Percentiles rank a stretch among this genome's conserved stretches.
These are phyloP conservation scores for Huso huso DNA, from an alignment of 2,797 vertebrate genomes.

Conservation along the genomic window DNA sequence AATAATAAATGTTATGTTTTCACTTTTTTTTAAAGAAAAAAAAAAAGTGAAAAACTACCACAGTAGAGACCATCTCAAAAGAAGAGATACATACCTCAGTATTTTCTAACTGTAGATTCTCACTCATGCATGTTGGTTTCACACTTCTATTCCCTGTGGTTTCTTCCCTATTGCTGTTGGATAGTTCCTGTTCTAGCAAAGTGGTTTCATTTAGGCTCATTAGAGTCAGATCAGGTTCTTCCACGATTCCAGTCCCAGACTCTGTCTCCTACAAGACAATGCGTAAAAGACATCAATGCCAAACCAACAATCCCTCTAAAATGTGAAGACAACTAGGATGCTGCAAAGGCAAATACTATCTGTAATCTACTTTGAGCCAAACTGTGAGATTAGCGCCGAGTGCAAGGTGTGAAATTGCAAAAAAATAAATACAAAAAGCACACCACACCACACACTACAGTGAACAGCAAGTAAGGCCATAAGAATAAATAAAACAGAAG, in stretches of 20 bases:
- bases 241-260: slow-evolving; percentile 69
- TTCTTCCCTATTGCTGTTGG: slow-evolving; percentile 35
- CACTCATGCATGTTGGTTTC: not conserved
- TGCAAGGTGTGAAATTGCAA: too few relatives aligned
- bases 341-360: not conserved
- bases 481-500: too few relatives aligned
- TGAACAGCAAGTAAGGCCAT: too few relatives aligned
- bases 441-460: not conserved
- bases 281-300: not conserved
- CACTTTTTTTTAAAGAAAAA: too few relatives aligned
- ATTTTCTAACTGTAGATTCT: slow-evolving; percentile 8
- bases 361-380: not conserved
- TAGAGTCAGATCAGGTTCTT: slow-evolving; percentile 77
- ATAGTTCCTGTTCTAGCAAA: slow-evolving; percentile 45
- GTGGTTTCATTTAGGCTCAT: slow-evolving; percentile 68
- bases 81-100: slow-evolving; percentile 31
- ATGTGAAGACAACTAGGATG: not conserved
- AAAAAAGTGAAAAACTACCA: not conserved
- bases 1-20: too few relatives aligned
- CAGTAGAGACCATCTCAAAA: not conserved
- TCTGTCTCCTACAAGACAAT: slow-evolving; percentile 53
- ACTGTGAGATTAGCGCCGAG: not conserved
- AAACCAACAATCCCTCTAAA: not conserved
- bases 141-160: slow-evolving; percentile 1
- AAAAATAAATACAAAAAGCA: too few relatives aligned